Base-by-base conservation (phyloP, 2,888 invertebrate genomes). In the Drosophila melanosoma region DNA sequence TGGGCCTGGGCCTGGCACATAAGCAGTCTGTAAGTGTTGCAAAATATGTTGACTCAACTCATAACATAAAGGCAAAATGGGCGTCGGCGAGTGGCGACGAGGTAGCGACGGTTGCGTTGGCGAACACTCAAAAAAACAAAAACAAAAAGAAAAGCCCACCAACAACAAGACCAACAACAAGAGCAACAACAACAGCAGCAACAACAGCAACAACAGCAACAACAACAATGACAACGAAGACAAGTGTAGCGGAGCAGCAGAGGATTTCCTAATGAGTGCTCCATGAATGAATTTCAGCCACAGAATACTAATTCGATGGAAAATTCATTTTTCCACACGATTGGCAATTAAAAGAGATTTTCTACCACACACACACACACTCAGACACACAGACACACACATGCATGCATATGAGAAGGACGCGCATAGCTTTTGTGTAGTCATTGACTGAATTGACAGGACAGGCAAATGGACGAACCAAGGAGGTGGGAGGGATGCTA, bases 221-320 rank as follows among this genome's bases (percentile, higher is more conserved):
- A 76, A 58, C 36, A 57, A 42, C 45, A 68, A 42, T 40, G 63
- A 29, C 29, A 51, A 38, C 56, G 40, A 66, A 38, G 56, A 40
- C 35, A 32, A 51, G 52, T 62, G 76, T 73, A 57, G 57, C 56
- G 77, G 70, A 69, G 73, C 64, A 76, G 89, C 75, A 78, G 85
- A 85, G 90, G 79, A 90, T 88, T 87, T 90, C 82, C 91, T 92
- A 91, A 91, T 92, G 89, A 90, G 90, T 91, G 90, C 91, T 90
- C 91, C 91, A 91, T 92, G 91, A 92, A 91, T 92, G 91, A 92
- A 91, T 90, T 91, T 92, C 91, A 86, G 81, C 90, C 88, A 90
- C 90, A 87, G 92, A 92, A 92, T 92, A 92, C 91, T 92, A 92
- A 92, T 92, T 90, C 87, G 90, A 91, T 92, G 92, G 92, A 92